Percentiles rank a stretch among this genome's conserved stretches.
These are phyloP conservation scores for Pristionchus mayeri DNA, from an alignment of 2,888 invertebrate species.

Conservation along the genomic window DNA sequence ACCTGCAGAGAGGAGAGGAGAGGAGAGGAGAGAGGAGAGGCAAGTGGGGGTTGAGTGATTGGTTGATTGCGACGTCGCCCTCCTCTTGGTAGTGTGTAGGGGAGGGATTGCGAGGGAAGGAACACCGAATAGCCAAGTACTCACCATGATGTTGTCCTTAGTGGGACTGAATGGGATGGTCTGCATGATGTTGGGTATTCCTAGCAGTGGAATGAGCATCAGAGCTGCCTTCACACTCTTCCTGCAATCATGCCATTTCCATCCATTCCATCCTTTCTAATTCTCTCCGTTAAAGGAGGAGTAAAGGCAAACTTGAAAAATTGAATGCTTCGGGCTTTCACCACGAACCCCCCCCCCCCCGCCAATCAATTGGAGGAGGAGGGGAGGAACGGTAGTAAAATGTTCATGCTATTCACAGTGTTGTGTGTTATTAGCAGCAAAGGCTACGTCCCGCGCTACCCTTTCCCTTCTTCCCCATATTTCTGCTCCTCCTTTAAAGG, in stretches of 20 bases:
- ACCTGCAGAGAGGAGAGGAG: slow-evolving; percentile 61
- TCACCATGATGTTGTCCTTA: slow-evolving; percentile 74
- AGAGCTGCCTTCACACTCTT: slow-evolving; percentile 80
- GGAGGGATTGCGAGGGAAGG: too few species aligned
- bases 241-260: slow-evolving; percentile 65
- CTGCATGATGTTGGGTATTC: slow-evolving; percentile 79
- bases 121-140: slow-evolving; percentile 35
- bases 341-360: too few species aligned
- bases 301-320: too few species aligned
- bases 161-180: slow-evolving; percentile 77
- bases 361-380: too few species aligned
- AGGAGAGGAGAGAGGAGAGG: neutral
- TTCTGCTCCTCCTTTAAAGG: too few species aligned
- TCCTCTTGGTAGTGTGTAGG: too few species aligned
- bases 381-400: too few species aligned
- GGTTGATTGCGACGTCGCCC: neutral
- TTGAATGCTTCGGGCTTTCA: too few species aligned
- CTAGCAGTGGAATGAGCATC: slow-evolving; percentile 79
- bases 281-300: neutral
- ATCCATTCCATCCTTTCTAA: slow-evolving; percentile 19
- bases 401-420: too few species aligned
- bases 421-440: too few species aligned
- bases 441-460: too few species aligned
- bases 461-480: too few species aligned
- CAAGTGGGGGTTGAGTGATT: neutral